Evolutionary conservation across 1,140 invertebrate species (phyloP).

Genomic region (Diabrotica virgifera): DNA sequence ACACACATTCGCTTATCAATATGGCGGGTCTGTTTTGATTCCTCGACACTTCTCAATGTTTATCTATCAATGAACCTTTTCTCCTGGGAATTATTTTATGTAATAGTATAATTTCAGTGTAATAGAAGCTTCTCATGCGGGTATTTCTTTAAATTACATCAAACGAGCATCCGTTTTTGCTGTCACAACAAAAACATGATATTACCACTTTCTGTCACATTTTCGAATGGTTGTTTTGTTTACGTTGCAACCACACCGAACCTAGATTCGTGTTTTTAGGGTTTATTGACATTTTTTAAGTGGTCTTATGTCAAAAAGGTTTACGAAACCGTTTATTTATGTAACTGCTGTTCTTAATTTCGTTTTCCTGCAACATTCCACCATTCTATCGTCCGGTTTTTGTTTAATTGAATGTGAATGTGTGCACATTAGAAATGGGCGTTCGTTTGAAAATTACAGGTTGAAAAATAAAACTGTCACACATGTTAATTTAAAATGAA

Average conservation of each 20-base stretch:
- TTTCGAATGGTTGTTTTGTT: background rate
- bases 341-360: too few species aligned
- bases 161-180: conserved; percentile 1
- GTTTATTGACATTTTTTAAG: background rate
- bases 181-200: conserved; percentile 17
- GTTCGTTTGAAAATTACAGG: too few species aligned
- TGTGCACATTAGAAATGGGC: too few species aligned
- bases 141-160: background rate
- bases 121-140: background rate
- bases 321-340: too few species aligned
- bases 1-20: conserved; percentile 22
- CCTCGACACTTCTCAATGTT: background rate
- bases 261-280: background rate
- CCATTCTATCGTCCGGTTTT: background rate
- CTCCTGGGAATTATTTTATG: background rate
- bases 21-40: conserved; percentile 28
- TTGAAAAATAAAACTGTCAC: too few species aligned
- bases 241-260: background rate
- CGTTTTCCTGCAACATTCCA: too few species aligned
- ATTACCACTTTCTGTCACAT: background rate
- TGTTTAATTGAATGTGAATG: background rate
- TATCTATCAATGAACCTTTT: background rate
- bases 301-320: too few species aligned
- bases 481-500: too few species aligned
- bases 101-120: background rate